Percentiles rank a stretch among this genome's conserved stretches.
These are phyloP conservation scores for Anniella stebbinsi DNA, from an alignment of 2,797 vertebrate genomes.

Conservation along the genomic window DNA sequence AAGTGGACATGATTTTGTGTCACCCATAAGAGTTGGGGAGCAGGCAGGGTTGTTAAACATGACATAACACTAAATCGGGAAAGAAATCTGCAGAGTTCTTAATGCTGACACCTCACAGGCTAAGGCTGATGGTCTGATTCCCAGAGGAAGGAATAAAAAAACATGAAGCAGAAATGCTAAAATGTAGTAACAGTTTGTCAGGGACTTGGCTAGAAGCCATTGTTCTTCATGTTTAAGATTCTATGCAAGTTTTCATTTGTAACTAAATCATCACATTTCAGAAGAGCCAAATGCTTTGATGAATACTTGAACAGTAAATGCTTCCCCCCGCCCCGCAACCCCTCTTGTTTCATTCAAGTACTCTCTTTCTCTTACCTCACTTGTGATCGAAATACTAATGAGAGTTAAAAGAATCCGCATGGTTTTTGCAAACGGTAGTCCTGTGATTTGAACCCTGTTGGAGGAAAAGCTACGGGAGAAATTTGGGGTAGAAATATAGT, in stretches of 20 bases:
- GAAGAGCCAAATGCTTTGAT: rapidly evolving
- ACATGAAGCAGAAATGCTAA: neutral
- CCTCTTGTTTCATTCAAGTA: neutral
- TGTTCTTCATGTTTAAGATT: neutral
- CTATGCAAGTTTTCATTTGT: neutral
- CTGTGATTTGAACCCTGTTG: neutral
- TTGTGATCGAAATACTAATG: neutral
- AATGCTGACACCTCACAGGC: neutral
- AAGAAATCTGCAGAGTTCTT: neutral
- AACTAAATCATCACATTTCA: neutral
- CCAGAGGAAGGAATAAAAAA: rapidly evolving
- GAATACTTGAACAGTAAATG: neutral
- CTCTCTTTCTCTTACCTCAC: neutral
- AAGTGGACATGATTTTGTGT: neutral
- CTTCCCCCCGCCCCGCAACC: neutral
- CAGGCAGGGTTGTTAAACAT: neutral
- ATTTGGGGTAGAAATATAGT: neutral
- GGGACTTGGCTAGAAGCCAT: conserved; percentile 7
- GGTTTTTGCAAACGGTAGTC: neutral
- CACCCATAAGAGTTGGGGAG: rapidly evolving
- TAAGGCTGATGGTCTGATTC: rapidly evolving
- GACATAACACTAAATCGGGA: neutral
- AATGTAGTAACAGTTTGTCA: neutral
- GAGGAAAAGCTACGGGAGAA: neutral
- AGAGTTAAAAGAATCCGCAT: neutral